Evolutionary conservation across 2,888 invertebrate species (phyloP).

Genomic region (Pycnomerus fuliginosus): DNA sequence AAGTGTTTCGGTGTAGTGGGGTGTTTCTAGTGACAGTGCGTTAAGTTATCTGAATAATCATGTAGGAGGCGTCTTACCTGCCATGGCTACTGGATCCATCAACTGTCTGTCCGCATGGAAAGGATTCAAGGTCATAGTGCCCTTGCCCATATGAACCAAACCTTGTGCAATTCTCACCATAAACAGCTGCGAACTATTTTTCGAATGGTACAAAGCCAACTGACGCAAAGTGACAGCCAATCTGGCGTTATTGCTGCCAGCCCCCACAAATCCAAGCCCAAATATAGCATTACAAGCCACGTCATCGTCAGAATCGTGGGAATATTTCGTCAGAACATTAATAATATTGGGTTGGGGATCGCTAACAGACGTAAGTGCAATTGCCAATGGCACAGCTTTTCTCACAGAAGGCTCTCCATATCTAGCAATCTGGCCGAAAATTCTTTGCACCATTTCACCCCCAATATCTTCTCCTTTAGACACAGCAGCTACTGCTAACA

Average conservation of each 20-base stretch:
- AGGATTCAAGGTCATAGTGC: conserved; percentile 93
- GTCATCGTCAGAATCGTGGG: conserved; percentile 96
- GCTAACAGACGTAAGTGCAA: conserved; percentile 93
- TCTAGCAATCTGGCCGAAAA: conserved; percentile 85
- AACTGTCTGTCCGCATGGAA: conserved; percentile 95
- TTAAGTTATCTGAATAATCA: too few relatives aligned
- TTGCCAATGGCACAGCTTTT: conserved; percentile 91
- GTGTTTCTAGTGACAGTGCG: too few relatives aligned
- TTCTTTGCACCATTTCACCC: conserved; percentile 93
- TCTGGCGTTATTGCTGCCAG: conserved; percentile 83
- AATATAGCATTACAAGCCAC: conserved; percentile 98
- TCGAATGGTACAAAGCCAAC: conserved; percentile 94
- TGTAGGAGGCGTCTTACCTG: conserved; percentile 63
- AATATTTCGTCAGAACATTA: conserved; percentile 97
- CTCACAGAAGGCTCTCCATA: conserved; percentile 64
- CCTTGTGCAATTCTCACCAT: conserved; percentile 97
- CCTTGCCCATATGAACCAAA: conserved; percentile 96
- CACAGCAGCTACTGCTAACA: conserved; percentile 93
- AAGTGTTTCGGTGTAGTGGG: too few relatives aligned
- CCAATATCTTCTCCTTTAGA: conserved; percentile 95
- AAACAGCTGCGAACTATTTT: conserved; percentile 93
- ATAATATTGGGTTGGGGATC: conserved; percentile 93
- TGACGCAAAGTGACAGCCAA: conserved; percentile 97
- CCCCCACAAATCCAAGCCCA: conserved; percentile 93
- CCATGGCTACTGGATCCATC: conserved; percentile 90